Evolutionary conservation across 2,797 vertebrate species (phyloP), one percentile per base, ranked within the genome.

Genomic region (Coranthus polyacanthus): DNA sequence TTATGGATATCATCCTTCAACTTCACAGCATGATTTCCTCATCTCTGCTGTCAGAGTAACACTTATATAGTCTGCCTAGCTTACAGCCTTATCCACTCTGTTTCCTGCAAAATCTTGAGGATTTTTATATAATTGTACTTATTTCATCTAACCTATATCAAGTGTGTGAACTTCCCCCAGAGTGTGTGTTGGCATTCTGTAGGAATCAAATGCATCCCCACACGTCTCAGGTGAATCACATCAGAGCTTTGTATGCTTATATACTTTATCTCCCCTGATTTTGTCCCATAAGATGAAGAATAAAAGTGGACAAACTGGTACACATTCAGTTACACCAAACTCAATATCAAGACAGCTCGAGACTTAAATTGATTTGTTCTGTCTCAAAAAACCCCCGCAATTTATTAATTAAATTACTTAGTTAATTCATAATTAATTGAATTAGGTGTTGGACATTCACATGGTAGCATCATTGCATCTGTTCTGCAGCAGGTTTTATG

Each of bases 1-100:
- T 84, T 67, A 78, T 44, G 38, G 6, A 55, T n/a, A 53, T 46
- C 20, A 49, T 63, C 72, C 59, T 34, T 64, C 47, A 50, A 29
- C 34, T 64, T 52, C 66, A 55, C 29, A 34, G 53, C 44, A 0
- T 45, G 15, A 62, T 32, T 41, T 47, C 13, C 17, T 47, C 4
- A 47, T 38, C 42, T 38, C 58, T 45, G 13, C 36, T 26, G 20
- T 55, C 22, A 44, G 21, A 46, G 43, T 49, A 7, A 59, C 7
- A 4, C 12, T 39, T 32, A 9, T 44, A 5, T 18, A 41, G 37
- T 21, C 26, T 21, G 20, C 32, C 22, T 20, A 18, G 38, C 3
- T 50, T 11, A 46, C 16, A 12, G 5, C 15, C n/a, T 72, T 44
- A 37, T 32, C 12, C 7, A 16, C 24, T n/a, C n/a, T 59, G 44